Evolutionary conservation across 2,113 vertebrate species (phyloP).

Genomic region (Mormyrus lacerda): DNA sequence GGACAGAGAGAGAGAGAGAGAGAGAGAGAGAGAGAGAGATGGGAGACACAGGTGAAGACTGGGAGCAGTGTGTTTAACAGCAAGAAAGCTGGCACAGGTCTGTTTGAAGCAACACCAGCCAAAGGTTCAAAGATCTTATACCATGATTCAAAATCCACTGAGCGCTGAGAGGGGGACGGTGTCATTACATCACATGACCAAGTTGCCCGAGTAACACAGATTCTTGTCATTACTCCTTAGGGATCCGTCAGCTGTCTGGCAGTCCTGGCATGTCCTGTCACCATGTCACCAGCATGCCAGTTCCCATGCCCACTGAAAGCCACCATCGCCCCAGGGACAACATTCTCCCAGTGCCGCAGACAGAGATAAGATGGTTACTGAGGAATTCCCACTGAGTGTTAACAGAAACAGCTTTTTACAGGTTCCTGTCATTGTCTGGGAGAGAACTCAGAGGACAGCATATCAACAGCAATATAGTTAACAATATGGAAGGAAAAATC

Average conservation of each 20-base stretch:
- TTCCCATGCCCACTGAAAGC: slow-evolving; percentile 11
- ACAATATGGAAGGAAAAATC: neutral
- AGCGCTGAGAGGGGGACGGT: neutral
- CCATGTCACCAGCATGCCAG: neutral
- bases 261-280: rapidly evolving
- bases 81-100: slow-evolving; percentile 12
- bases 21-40: neutral
- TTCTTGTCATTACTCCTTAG: slow-evolving; percentile 23
- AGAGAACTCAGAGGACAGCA: neutral
- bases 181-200: slow-evolving; percentile 9
- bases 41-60: neutral
- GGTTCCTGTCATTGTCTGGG: neutral
- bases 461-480: neutral
- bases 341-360: neutral
- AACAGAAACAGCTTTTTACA: neutral
- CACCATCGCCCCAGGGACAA: neutral
- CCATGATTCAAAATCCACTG: slow-evolving; percentile 16
- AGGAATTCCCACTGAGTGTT: neutral
- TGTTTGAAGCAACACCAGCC: neutral
- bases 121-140: neutral
- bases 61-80: slow-evolving; percentile 1
- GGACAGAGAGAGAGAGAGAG: neutral
- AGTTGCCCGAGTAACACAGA: slow-evolving; percentile 14
- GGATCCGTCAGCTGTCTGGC: neutral
- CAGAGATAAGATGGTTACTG: neutral